Conservation (phyloP, 2,797 vertebrate species). For the Enteromius viviparus region DNA sequence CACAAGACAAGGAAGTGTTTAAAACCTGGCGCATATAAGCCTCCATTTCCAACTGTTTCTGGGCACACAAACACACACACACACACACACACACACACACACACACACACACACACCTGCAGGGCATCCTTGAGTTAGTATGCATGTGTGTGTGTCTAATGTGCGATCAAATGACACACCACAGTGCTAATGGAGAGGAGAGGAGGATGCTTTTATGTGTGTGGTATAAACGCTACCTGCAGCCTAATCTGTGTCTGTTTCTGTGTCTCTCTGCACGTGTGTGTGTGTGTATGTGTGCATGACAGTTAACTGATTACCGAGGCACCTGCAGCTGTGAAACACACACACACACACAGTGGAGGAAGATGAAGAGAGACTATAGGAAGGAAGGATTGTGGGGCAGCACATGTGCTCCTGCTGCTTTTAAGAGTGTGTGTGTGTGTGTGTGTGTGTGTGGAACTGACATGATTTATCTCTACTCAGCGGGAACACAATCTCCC, state of each 20-base stretch:
- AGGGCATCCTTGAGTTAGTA: conserved; percentile 34
- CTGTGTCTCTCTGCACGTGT: conserved; percentile 12
- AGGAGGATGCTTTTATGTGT: conserved; percentile 48
- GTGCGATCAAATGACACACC: conserved; percentile 44
- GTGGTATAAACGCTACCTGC: conserved; percentile 37
- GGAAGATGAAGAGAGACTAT: conserved; percentile 37
- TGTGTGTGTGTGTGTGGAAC: conserved; percentile 54
- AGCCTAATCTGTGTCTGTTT: conserved; percentile 41
- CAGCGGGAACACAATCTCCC: conserved; percentile 70
- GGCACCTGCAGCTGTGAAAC: conserved; percentile 58
- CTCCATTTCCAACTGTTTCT: conserved; percentile 46
- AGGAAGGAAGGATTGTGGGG: conserved; percentile 10
- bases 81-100: conserved; percentile 10
- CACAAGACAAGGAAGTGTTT: conserved; percentile 1
- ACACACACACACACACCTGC: conserved; percentile 30
- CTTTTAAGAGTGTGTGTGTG: conserved; percentile 16
- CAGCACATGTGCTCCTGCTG: conserved; percentile 30
- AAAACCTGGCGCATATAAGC: conserved; percentile 44
- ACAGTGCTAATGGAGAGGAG: conserved; percentile 35
- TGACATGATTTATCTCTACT: conserved; percentile 78
- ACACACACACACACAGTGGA: conserved; percentile 24
- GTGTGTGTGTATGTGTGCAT: conserved; percentile 13
- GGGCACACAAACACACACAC: conserved; percentile 2
- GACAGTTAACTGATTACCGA: conserved; percentile 60
- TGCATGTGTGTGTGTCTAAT: conserved; percentile 42